Evolutionary conservation across 2,113 vertebrate species (phyloP), one percentile per base, ranked within the genome.

Genomic region (Hippocampus comes): DNA sequence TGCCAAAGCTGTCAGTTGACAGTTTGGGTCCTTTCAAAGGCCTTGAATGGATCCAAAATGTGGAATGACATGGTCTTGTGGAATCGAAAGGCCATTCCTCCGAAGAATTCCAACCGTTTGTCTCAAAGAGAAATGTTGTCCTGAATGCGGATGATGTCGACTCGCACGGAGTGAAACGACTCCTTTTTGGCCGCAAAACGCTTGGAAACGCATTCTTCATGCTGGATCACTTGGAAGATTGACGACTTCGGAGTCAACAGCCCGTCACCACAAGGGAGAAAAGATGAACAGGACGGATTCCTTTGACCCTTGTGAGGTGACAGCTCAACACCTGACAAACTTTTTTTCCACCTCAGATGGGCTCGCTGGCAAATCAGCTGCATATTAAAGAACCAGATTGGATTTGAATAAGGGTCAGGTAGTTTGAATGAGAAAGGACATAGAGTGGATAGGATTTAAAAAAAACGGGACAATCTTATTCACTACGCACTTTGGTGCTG

Each of bases 401-500:
- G 87, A 55, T 9, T 51, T 6, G 48, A 51, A 83, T 74, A 73
- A 80, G 71, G 73, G 72, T 57, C 71, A 78, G 81, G 89, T 86
- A 89, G 83, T 72, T 64, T 78, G 84, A 83, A 81, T 85, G 77
- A 72, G 83, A 85, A 87, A 81, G 61, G 77, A 60, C 55, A 23
- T 46, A 83, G 80, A 83, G 88, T 79, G 73, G 81, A 82, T 79
- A 73, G 72, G 86, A 91, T 90, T 88, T 38, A 4, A 4, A 2
- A 87, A 83, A 87, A 82, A 81, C 27, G 51, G 72, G 71, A 70
- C 84, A 87, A 88, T 80, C 77, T 88, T 84, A 89, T 87, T 79
- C 81, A 85, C 70, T 77, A 76, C 75, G 75, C 79, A 80, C 79
- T 88, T 82, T 70, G 82, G 80, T 71, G 69, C 75, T 14, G 57